Evolutionary conservation across 2,888 invertebrate genomes (phyloP).

Genomic region (Pachydiplax longipennis): DNA sequence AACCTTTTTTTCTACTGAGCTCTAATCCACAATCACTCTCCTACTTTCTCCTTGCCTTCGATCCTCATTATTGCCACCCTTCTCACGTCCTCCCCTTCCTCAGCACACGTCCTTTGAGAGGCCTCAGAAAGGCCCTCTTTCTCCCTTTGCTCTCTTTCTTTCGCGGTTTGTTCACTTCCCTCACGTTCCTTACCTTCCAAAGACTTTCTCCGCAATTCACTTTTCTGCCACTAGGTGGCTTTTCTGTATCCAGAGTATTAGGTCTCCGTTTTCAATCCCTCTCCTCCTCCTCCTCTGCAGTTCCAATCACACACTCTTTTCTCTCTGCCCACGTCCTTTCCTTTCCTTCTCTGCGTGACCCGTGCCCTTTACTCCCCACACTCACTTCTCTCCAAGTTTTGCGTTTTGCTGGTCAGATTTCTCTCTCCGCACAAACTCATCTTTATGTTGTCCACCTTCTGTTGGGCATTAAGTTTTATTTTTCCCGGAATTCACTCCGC

Average conservation of each 20-base stretch:
- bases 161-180: background rate
- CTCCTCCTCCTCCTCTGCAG: background rate
- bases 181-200: background rate
- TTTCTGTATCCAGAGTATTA: background rate
- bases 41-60: background rate
- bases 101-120: background rate
- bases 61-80: slow-evolving; percentile 20
- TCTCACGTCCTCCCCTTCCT: background rate
- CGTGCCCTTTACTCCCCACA: background rate
- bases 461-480: background rate
- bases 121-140: background rate
- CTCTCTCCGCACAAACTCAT: background rate
- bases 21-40: background rate
- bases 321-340: background rate
- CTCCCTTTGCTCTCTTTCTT: background rate
- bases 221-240: background rate
- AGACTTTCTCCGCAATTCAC: slow-evolving; percentile 14
- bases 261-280: background rate
- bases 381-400: background rate
- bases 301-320: background rate
- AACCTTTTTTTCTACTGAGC: background rate
- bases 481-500: background rate
- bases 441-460: background rate
- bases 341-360: background rate
- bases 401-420: background rate